These are phyloP conservation scores for Acanthosoma haemorrhoidale DNA, from an alignment of 2,888 invertebrate genomes.

Conservation along the genomic window DNA sequence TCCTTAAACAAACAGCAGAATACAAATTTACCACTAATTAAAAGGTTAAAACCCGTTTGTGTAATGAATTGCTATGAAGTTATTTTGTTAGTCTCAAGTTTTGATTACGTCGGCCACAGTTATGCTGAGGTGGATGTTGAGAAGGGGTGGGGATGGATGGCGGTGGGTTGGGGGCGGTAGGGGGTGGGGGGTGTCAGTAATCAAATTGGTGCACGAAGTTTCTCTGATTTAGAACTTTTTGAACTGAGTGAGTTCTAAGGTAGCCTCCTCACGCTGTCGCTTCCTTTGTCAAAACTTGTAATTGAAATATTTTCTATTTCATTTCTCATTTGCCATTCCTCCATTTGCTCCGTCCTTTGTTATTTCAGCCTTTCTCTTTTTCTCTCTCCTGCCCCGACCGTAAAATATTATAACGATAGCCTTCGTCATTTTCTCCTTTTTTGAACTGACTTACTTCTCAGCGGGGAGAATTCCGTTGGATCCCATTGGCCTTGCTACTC, in stretches of 20 bases:
- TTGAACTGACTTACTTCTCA: no score
- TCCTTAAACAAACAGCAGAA: no score
- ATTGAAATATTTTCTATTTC: neutral
- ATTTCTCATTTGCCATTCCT: neutral
- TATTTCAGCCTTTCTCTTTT: neutral
- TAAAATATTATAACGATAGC: no score
- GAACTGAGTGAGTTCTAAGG: no score
- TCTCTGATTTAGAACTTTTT: neutral
- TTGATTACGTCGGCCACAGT: neutral
- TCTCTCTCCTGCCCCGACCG: no score
- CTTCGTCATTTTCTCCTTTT: no score
- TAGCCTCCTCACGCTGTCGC: neutral
- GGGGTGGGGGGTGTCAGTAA: neutral
- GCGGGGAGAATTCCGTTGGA: no score
- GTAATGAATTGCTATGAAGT: neutral
- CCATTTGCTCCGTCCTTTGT: neutral
- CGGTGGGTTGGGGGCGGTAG: no score
- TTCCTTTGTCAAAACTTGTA: neutral
- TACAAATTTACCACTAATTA: no score
- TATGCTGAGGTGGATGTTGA: neutral
- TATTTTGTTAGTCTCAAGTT: neutral
- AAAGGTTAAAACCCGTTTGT: neutral
- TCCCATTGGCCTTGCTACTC: no score
- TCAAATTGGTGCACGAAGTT: neutral
- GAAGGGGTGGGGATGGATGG: no score